phyloP scores from a whole-genome alignment of 2,888 invertebrate genomes.

The Rhimphoctona megacephalus region DNA sequence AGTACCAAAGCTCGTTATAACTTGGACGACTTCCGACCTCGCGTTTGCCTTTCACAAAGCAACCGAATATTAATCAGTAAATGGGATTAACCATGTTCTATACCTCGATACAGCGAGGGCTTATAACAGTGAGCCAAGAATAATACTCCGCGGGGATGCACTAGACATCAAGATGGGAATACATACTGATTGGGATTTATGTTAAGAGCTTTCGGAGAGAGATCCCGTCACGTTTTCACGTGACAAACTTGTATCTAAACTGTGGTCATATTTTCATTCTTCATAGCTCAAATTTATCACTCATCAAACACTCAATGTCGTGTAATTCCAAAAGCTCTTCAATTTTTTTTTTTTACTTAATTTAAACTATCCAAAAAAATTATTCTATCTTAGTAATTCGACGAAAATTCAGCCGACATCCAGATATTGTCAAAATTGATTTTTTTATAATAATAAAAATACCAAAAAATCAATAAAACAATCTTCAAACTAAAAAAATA shows the following conservation, averaged over 20 bases:
- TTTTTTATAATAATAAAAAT: no score
- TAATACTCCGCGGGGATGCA: constrained; percentile 24
- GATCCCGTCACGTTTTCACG: background rate
- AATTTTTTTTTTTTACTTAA: background rate
- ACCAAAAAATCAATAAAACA: no score
- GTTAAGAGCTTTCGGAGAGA: background rate
- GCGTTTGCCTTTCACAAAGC: constrained; percentile 34
- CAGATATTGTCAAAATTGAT: no score
- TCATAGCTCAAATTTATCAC: background rate
- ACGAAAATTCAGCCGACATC: no score
- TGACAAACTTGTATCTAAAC: background rate
- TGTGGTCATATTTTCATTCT: background rate
- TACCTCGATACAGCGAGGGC: constrained; percentile 35
- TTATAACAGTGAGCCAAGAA: constrained; percentile 20
- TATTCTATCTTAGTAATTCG: no score
- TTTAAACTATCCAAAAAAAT: background rate
- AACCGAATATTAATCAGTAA: constrained; percentile 57
- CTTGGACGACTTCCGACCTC: constrained; percentile 51
- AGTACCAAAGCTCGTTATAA: constrained; percentile 60
- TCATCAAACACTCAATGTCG: background rate
- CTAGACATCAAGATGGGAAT: constrained; percentile 1
- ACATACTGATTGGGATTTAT: constrained; percentile 16
- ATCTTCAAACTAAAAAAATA: no score
- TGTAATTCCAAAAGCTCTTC: background rate
- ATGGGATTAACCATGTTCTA: constrained; percentile 44